These are phyloP conservation scores for Euphonia xanthogaster DNA, from an alignment of 2,797 vertebrate species.

Conservation along the genomic window DNA sequence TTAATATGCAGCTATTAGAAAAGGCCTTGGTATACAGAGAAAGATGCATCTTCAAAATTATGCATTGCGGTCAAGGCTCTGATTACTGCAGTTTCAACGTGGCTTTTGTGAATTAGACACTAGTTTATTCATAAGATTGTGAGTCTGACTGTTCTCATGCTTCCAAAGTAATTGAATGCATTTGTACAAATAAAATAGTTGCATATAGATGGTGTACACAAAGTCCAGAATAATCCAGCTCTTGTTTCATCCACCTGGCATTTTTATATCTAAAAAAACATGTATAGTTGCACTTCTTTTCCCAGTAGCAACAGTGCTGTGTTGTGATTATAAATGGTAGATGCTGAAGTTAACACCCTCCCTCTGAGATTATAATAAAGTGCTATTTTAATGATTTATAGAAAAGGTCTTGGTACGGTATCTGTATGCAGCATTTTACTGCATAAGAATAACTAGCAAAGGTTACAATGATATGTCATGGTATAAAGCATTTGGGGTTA, in stretches of 20 bases:
- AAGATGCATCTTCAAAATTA: background rate
- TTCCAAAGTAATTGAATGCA: background rate
- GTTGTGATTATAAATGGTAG: background rate
- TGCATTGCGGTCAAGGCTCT: background rate
- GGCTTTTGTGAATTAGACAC: background rate
- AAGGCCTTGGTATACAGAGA: background rate
- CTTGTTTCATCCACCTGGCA: background rate
- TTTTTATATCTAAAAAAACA: background rate
- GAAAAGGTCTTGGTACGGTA: background rate
- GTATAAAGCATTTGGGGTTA: background rate
- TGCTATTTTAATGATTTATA: background rate
- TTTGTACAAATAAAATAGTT: background rate
- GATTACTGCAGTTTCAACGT: background rate
- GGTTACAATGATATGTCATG: background rate
- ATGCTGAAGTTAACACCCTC: background rate
- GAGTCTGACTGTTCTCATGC: background rate
- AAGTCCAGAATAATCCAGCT: background rate
- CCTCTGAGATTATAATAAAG: background rate
- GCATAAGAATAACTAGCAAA: background rate
- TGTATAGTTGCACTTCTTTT: background rate
- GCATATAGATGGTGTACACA: background rate
- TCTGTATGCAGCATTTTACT: background rate
- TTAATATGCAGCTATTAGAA: background rate
- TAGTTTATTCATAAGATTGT: constrained; percentile 4
- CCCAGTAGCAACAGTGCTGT: background rate